These are phyloP conservation scores for Antheraea pernyi DNA, from an alignment of 1,140 invertebrate species.

Conservation along the genomic window DNA sequence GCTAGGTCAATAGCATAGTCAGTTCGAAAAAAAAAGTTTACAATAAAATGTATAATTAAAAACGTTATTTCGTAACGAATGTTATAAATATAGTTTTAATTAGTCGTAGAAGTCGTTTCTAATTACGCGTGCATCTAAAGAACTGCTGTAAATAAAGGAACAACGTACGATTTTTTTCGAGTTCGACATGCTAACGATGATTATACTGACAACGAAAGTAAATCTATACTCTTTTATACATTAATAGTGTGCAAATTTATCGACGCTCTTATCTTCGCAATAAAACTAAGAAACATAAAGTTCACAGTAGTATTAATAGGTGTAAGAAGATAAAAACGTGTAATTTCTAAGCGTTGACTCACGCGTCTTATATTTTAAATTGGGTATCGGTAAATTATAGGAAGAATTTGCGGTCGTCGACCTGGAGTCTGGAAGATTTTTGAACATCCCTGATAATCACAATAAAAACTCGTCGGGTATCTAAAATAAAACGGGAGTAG, in stretches of 20 bases:
- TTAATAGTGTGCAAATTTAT: conserved; percentile 10
- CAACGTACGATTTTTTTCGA: conserved; percentile 5
- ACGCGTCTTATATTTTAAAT: conserved; percentile 35
- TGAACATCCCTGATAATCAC: conserved; percentile 57
- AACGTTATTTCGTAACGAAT: background rate
- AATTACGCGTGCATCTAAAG: conserved; percentile 4
- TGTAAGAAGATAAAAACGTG: conserved; percentile 11
- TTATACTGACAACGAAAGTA: conserved; percentile 17
- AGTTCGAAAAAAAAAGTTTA: too few relatives aligned
- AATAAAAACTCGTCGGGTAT: conserved; percentile 57
- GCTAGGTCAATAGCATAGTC: too few relatives aligned
- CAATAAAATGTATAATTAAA: conserved; percentile 6
- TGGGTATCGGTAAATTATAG: conserved; percentile 52
- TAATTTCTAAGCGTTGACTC: conserved; percentile 25
- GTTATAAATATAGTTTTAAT: conserved; percentile 9
- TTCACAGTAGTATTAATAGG: conserved; percentile 5
- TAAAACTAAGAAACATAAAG: conserved; percentile 13
- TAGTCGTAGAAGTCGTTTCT: conserved; percentile 4
- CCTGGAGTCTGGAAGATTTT: conserved; percentile 39
- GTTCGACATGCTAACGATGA: conserved; percentile 16
- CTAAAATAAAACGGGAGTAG: conserved; percentile 52
- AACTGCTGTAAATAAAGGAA: conserved; percentile 5
- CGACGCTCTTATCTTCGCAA: conserved; percentile 4
- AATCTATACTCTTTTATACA: conserved; percentile 13
- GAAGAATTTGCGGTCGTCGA: conserved; percentile 62